phyloP scores from a whole-genome alignment of 2,888 invertebrate species.

The Embidobia sp. region DNA sequence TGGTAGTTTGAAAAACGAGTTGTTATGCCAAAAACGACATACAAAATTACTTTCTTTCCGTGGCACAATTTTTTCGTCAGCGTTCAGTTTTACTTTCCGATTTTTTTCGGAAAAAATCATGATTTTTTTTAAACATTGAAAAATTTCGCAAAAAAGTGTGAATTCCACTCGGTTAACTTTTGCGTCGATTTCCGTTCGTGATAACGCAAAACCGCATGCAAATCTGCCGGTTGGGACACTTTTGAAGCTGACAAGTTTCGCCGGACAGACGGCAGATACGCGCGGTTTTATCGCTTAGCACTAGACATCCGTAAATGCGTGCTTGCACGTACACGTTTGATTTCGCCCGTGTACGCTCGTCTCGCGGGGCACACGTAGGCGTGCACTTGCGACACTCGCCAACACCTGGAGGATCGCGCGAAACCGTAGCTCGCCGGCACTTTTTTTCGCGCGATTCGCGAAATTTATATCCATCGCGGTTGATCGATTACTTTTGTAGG shows the following conservation, averaged over 20 bases:
- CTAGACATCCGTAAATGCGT: slow-evolving; percentile 29
- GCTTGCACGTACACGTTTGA: not conserved
- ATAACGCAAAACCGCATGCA: slow-evolving; percentile 26
- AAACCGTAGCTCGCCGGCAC: not conserved
- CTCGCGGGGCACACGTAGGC: slow-evolving; percentile 53
- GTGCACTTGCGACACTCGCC: slow-evolving; percentile 50
- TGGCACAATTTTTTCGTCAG: too few species aligned
- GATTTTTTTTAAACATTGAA: too few species aligned
- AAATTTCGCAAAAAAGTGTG: not conserved
- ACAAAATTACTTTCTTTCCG: too few species aligned
- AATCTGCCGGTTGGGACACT: slow-evolving; percentile 42
- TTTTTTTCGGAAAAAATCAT: too few species aligned
- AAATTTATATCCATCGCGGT: not conserved
- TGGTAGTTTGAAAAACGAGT: too few species aligned
- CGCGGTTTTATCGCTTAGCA: slow-evolving; percentile 54
- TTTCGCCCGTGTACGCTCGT: too few species aligned
- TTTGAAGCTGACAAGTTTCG: slow-evolving; percentile 42
- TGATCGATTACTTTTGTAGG: too few species aligned
- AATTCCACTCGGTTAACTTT: not conserved
- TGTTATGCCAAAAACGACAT: too few species aligned
- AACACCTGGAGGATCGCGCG: slow-evolving; percentile 41
- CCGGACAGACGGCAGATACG: slow-evolving; percentile 26
- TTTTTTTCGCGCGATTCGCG: not conserved
- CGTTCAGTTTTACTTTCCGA: too few species aligned
- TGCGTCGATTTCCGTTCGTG: slow-evolving; percentile 4